phyloP scores from a whole-genome alignment of 2,113 vertebrate species.

The Cyprinus carpio region DNA sequence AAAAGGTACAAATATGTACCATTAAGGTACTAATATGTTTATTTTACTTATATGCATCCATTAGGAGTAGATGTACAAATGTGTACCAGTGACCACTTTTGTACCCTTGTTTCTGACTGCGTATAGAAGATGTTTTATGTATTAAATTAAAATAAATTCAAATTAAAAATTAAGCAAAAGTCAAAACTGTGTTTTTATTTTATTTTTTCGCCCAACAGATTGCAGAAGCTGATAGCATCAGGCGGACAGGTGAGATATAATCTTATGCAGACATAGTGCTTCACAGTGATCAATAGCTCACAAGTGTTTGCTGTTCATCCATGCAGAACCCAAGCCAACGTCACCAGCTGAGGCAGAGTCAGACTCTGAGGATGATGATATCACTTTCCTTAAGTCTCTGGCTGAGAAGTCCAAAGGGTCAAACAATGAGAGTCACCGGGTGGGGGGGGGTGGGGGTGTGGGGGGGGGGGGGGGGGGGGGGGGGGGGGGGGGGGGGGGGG shows the following conservation, averaged over 20 bases:
- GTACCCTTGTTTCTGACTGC: no score
- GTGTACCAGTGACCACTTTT: no score
- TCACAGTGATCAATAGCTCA: not conserved
- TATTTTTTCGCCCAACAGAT: constrained; percentile 76
- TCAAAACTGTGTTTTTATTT: constrained; percentile 39
- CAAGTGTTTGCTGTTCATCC: constrained; percentile 44
- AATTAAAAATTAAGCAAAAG: not conserved
- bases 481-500: no score
- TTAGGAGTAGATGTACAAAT: no score
- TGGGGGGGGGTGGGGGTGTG: no score
- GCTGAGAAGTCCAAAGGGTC: constrained; percentile 82
- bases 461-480: no score
- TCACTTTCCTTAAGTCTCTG: constrained; percentile 86
- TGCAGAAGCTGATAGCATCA: constrained; percentile 88
- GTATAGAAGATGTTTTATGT: not conserved
- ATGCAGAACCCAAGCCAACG: constrained; percentile 72
- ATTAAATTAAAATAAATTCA: not conserved
- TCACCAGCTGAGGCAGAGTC: constrained; percentile 77
- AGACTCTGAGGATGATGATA: constrained; percentile 83
- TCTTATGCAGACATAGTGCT: constrained; percentile 6
- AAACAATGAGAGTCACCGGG: constrained; percentile 76
- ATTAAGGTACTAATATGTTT: no score
- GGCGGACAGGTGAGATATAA: constrained; percentile 66
- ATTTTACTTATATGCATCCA: no score
- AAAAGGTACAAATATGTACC: no score